phyloP scores from a whole-genome alignment of 2,797 vertebrate genomes.

The Pseudochirops cupreus region DNA sequence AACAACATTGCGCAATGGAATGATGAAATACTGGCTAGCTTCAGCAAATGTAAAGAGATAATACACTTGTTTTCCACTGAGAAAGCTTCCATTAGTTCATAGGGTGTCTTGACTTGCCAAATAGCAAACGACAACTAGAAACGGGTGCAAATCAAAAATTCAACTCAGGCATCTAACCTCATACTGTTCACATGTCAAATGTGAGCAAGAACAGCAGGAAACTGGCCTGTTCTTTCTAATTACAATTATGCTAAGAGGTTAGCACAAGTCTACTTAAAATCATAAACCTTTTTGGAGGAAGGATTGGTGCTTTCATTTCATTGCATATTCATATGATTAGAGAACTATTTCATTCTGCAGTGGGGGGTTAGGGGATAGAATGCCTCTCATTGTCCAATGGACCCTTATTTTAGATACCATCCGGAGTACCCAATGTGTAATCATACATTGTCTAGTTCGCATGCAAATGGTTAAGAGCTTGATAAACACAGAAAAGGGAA shows the following conservation, averaged over 20 bases:
- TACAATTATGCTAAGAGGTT: conserved; percentile 70
- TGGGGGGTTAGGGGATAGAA: conserved; percentile 24
- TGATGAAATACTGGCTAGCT: conserved; percentile 74
- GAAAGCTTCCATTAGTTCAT: conserved; percentile 74
- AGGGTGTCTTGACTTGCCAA: conserved; percentile 69
- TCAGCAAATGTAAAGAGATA: conserved; percentile 78
- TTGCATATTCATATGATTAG: conserved; percentile 75
- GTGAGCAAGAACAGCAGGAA: conserved; percentile 73
- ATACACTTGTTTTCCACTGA: conserved; percentile 76
- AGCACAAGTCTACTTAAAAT: conserved; percentile 69
- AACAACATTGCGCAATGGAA: conserved; percentile 66
- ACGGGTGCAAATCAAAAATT: conserved; percentile 69
- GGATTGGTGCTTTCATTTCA: conserved; percentile 70
- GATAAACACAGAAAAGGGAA: conserved; percentile 56
- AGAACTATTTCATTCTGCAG: conserved; percentile 70
- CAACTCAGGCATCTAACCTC: conserved; percentile 60
- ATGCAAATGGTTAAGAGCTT: conserved; percentile 68
- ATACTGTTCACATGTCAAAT: conserved; percentile 64
- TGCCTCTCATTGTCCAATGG: conserved; percentile 52
- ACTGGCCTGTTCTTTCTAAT: conserved; percentile 72
- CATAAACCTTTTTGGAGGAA: conserved; percentile 68
- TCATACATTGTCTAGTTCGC: conserved; percentile 70
- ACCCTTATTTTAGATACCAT: conserved; percentile 55
- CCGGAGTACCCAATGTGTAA: conserved; percentile 40
- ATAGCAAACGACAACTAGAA: conserved; percentile 56